phyloP scores from a whole-genome alignment of 2,113 vertebrate genomes.

The Poeciliopsis retropinna region DNA sequence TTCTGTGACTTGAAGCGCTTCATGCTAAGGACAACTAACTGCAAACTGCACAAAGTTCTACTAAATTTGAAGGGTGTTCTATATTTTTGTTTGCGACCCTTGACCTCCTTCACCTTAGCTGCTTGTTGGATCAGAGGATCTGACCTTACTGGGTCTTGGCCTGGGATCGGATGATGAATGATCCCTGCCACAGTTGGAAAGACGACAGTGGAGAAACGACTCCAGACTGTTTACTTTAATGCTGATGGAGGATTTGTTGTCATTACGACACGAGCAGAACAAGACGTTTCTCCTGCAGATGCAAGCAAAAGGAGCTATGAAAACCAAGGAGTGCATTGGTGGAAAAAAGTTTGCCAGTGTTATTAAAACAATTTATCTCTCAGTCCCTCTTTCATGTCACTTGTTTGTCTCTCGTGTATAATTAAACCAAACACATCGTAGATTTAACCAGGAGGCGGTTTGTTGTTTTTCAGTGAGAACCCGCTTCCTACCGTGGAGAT shows the following conservation, averaged over 20 bases:
- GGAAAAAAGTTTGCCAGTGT: too few relatives aligned
- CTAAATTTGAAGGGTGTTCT: too few relatives aligned
- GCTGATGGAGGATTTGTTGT: slow-evolving; percentile 2
- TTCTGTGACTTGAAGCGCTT: too few relatives aligned
- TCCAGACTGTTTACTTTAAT: not conserved
- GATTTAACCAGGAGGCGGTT: not conserved
- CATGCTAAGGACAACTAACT: too few relatives aligned
- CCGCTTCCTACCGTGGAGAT: slow-evolving; percentile 97
- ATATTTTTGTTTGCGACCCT: not conserved
- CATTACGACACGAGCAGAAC: not conserved
- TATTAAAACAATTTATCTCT: not conserved
- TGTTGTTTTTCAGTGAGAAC: slow-evolving; percentile 86
- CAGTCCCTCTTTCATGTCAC: not conserved
- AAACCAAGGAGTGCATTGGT: too few relatives aligned
- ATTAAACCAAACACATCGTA: not conserved
- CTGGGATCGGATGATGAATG: not conserved
- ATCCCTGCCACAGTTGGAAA: slow-evolving; percentile 18
- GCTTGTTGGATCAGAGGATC: not conserved
- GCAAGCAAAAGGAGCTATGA: too few relatives aligned
- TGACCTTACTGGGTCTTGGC: not conserved
- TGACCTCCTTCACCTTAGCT: not conserved
- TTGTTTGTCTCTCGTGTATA: not conserved
- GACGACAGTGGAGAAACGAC: not conserved
- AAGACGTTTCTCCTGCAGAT: not conserved
- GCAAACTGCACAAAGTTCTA: too few relatives aligned